Evolutionary conservation across 2,888 invertebrate genomes (phyloP).

Genomic region (Calameuta pallipes): DNA sequence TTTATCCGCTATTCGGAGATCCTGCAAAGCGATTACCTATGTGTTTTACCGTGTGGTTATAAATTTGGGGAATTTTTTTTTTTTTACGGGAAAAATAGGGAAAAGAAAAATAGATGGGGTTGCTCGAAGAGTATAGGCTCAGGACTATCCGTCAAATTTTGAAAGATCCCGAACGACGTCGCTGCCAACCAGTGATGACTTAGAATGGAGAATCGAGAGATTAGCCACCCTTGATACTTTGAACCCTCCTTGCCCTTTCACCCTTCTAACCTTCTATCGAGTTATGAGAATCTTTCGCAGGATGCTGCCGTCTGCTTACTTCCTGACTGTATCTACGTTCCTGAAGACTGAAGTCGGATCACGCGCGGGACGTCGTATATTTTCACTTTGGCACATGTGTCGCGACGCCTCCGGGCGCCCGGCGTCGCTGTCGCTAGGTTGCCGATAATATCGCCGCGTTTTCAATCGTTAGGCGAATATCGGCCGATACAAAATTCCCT

Average conservation of each 20-base stretch:
- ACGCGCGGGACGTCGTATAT: slow-evolving; percentile 60
- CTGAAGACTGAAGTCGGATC: slow-evolving; percentile 48
- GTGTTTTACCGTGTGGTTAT: background rate
- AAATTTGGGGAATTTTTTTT: background rate
- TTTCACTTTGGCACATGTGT: slow-evolving; percentile 67
- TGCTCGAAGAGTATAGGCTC: background rate
- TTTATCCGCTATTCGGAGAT: background rate
- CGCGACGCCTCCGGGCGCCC: slow-evolving; percentile 46
- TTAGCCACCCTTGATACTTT: slow-evolving; percentile 45
- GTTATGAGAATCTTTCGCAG: slow-evolving; percentile 59
- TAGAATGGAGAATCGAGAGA: slow-evolving; percentile 49
- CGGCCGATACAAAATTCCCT: background rate
- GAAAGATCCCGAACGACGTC: background rate
- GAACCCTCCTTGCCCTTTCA: slow-evolving; percentile 26
- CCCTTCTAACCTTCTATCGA: slow-evolving; percentile 47
- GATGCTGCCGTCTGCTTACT: background rate
- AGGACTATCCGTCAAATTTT: background rate
- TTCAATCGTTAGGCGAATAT: slow-evolving; percentile 1
- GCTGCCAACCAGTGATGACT: slow-evolving; percentile 18
- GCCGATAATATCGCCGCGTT: background rate
- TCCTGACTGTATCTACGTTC: slow-evolving; percentile 17
- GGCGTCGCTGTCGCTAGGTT: background rate
- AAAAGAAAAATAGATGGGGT: background rate
- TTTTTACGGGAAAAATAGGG: background rate
- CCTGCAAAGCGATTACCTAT: background rate